Base-by-base conservation (phyloP, 2,888 invertebrate species). In the Rotaria sp. region DNA sequence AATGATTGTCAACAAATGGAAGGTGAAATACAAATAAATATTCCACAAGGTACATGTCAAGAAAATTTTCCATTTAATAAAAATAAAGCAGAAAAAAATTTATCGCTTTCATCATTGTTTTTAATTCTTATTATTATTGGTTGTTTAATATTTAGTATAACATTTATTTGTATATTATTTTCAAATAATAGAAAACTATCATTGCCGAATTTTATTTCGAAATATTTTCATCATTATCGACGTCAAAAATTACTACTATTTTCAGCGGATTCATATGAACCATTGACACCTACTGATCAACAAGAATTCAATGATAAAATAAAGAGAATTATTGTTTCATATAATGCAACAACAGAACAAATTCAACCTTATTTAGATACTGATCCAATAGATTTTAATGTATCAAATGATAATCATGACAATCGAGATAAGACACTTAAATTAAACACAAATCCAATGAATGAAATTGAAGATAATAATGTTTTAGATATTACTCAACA, bases 361-460 rank as follows among this genome's bases (percentile, higher is more conserved):
- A 45, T 26, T 4, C 26, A 18, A 75, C 75, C 4, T 13, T 13
- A 45, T 41, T 26, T 75, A 35, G 35, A 8, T n/a, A 4, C 30
- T 15, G 35, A 67, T 18, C 13, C 11, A 35, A 13, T n/a, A 15
- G 35, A 67, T 15, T 67, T 67, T 5, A 67, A 35, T 67, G n/a
- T n/a, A n/a, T 35, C 67, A 7, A 35, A 30, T 18, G n/a, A 67
- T 35, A 4, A 67, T 30, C 30, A 30, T 30, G 5, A 21, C 30
- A 30, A 30, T 30, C 30, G 18, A 67, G 57, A 59, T 59, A 11
- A 11, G 2, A 35, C 4, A 67, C 3, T 75, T 5, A 41, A 75
- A 75, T 41, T 75, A 26, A 75, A 75, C 26, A 75, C 75, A 21
- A 75, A 75, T 75, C 75, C 41, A 11, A 41, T 75, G 45, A 75